A percentile compares a stretch with the other conserved stretches of the same genome.
Conservation (phyloP, 2,113 vertebrate species). For the Megaceryle maxima region DNA sequence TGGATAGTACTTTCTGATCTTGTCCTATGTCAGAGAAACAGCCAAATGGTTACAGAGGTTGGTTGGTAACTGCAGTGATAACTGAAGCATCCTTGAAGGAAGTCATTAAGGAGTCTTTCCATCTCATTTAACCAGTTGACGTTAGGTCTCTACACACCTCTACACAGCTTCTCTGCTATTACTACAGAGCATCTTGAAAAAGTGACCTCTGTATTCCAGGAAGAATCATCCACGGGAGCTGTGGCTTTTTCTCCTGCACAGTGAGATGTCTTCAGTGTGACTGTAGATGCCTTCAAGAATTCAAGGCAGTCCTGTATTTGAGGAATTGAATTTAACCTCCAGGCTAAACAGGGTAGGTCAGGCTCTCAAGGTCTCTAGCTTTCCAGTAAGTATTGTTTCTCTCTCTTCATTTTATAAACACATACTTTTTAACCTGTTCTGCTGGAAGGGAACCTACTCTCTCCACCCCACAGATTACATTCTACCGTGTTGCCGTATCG, state of each 20-base stretch:
- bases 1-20: neutral
- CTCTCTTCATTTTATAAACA: neutral
- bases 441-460: neutral
- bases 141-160: neutral
- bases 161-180: neutral
- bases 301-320: neutral
- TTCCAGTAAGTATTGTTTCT: neutral
- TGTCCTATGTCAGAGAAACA: accelerated
- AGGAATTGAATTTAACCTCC: neutral
- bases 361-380: neutral
- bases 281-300: neutral
- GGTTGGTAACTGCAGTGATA: neutral
- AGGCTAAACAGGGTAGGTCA: neutral
- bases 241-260: neutral
- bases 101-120: neutral
- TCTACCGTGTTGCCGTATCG: neutral
- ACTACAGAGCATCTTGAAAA: neutral
- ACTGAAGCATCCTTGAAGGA: neutral
- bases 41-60: neutral
- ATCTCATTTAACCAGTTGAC: neutral
- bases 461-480: neutral
- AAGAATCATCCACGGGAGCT: neutral
- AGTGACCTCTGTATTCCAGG: neutral
- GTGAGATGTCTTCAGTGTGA: neutral
- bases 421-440: neutral